Conservation (phyloP, 2,797 vertebrate species). For the Tapera naevia region DNA sequence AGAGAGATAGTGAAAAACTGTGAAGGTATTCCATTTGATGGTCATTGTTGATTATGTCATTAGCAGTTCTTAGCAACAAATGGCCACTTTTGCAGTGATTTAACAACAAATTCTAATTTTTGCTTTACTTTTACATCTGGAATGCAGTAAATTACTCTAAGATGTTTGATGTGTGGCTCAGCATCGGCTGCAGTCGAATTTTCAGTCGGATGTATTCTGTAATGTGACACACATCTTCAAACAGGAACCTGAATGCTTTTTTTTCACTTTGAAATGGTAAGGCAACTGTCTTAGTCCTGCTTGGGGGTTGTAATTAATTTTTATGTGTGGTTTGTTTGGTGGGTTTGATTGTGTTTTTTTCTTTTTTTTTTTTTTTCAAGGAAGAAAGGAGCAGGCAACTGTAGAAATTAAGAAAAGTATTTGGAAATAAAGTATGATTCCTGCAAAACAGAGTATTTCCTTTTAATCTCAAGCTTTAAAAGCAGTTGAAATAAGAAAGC, state of each 20-base stretch:
- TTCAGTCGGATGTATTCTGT: background rate
- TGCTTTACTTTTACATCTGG: background rate
- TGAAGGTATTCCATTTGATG: background rate
- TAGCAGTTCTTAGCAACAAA: background rate
- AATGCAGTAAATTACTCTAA: background rate
- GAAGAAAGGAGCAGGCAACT: background rate
- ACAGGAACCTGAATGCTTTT: background rate
- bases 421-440: background rate
- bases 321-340: background rate
- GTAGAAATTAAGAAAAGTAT: background rate
- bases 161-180: background rate
- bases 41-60: background rate
- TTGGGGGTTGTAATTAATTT: background rate
- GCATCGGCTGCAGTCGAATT: background rate
- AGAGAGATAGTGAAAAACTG: background rate
- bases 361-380: background rate
- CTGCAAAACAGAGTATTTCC: background rate
- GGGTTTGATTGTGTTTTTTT: background rate
- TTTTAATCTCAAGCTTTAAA: background rate
- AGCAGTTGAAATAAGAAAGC: background rate
- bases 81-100: background rate
- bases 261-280: background rate
- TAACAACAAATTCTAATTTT: constrained; percentile 17
- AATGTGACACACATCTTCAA: background rate
- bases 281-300: background rate